Evolutionary conservation across 2,797 vertebrate species (phyloP).

Genomic region (Chaetophractus vellerosus): DNA sequence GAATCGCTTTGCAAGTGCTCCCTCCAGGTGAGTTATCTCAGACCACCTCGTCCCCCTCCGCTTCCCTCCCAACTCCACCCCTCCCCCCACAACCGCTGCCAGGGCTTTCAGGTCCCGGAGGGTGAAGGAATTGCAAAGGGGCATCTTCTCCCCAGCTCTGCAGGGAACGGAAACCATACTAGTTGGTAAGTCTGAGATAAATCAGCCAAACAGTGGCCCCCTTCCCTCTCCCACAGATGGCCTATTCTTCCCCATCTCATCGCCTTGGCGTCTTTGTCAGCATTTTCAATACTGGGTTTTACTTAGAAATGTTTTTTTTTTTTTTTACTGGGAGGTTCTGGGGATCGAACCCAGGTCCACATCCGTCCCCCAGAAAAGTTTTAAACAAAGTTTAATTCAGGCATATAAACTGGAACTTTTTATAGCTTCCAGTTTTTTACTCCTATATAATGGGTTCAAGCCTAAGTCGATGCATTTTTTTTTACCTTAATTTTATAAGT

Average conservation of each 20-base stretch:
- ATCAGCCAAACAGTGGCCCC: background rate
- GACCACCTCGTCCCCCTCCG: background rate
- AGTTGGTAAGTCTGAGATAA: slow-evolving; percentile 70
- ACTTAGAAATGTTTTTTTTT: slow-evolving; percentile 25
- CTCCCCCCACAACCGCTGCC: background rate
- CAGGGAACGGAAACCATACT: slow-evolving; percentile 47
- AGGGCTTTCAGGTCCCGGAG: background rate
- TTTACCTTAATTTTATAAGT: background rate
- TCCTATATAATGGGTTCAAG: background rate
- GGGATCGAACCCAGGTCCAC: too few relatives aligned
- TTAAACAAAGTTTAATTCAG: background rate
- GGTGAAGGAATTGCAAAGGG: background rate
- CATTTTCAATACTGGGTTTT: background rate
- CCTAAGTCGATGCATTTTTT: background rate
- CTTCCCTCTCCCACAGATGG: background rate
- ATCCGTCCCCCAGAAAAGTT: too few relatives aligned
- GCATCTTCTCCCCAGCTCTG: slow-evolving; percentile 18
- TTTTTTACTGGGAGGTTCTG: too few relatives aligned
- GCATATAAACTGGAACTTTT: background rate
- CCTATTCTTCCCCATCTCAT: rapidly evolving
- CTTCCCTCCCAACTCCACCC: background rate
- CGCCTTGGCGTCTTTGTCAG: background rate
- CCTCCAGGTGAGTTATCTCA: slow-evolving; percentile 57
- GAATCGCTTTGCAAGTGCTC: slow-evolving; percentile 58
- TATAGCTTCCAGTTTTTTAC: background rate